These are phyloP conservation scores for Actinostola sp. DNA, from an alignment of 92 coral and sea anemone genomes.

Conservation along the genomic window DNA sequence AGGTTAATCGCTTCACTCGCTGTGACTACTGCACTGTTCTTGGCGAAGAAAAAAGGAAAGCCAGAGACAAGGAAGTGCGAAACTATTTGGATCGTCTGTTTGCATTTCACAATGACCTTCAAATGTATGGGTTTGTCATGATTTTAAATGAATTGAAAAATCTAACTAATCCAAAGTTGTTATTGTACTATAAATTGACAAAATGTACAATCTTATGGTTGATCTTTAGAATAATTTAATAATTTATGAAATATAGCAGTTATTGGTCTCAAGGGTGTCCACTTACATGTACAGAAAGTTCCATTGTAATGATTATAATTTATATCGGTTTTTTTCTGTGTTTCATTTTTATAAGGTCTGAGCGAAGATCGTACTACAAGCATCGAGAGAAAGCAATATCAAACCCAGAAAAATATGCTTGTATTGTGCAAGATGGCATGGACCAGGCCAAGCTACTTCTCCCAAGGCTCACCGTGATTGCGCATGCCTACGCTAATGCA, in stretches of 20 bases:
- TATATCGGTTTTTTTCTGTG: too few species aligned
- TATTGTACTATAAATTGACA: too few species aligned
- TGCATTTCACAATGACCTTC: slow-evolving; percentile 36
- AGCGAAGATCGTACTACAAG: slow-evolving; percentile 3
- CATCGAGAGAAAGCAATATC: slow-evolving; percentile 10
- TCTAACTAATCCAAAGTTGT: too few species aligned
- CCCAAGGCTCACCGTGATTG: slow-evolving; percentile 28
- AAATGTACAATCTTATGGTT: too few species aligned
- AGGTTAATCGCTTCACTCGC: slow-evolving; percentile 21
- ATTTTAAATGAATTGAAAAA: too few species aligned
- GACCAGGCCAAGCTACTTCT: slow-evolving; percentile 61
- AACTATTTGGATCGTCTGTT: slow-evolving; percentile 16
- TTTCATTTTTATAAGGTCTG: not conserved
- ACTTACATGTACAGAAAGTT: too few species aligned
- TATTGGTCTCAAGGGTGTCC: too few species aligned
- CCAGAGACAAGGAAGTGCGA: slow-evolving; percentile 5
- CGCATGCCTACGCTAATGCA: slow-evolving; percentile 67
- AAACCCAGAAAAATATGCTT: not conserved
- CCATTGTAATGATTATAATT: too few species aligned
- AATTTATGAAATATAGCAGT: too few species aligned
- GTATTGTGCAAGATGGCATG: slow-evolving; percentile 51
- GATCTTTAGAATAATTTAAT: too few species aligned
- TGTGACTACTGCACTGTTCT: slow-evolving; percentile 19
- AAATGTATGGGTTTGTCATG: slow-evolving; percentile 19
- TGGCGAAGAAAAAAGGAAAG: slow-evolving; percentile 21